phyloP scores from a whole-genome alignment of 2,113 vertebrate genomes.

The Gambusia holbrooki region DNA sequence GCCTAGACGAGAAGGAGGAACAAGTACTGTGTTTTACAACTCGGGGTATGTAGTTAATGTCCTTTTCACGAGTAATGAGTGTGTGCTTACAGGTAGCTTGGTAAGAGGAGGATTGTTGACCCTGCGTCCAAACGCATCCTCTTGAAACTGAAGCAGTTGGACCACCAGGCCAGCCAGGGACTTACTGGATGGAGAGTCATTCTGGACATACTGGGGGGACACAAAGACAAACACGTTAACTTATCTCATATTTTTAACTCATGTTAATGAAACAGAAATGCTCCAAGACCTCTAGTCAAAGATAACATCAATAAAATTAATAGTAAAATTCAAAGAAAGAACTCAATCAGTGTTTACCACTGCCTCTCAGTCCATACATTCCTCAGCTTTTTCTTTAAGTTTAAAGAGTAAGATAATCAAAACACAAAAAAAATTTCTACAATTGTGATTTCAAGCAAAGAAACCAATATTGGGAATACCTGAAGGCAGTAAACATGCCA shows the following conservation, averaged over 20 bases:
- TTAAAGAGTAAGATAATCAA: background rate
- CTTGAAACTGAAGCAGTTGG: constrained; percentile 97
- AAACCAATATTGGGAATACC: too few relatives aligned
- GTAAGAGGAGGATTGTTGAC: constrained; percentile 98
- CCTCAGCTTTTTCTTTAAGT: background rate
- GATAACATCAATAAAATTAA: too few relatives aligned
- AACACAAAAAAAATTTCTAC: too few relatives aligned
- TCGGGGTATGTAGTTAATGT: too few relatives aligned
- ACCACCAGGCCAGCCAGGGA: constrained; percentile 91
- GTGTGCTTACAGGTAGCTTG: constrained; percentile 91
- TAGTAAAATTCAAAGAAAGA: too few relatives aligned
- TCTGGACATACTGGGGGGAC: constrained; percentile 88
- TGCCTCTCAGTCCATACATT: background rate
- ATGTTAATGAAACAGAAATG: background rate
- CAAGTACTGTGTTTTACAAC: background rate
- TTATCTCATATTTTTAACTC: background rate
- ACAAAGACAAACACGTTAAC: background rate
- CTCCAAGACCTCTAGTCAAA: background rate
- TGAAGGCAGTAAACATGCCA: too few relatives aligned
- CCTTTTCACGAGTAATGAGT: background rate
- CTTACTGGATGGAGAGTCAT: constrained; percentile 96
- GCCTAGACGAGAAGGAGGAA: constrained; percentile 78
- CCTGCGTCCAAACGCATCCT: constrained; percentile 96
- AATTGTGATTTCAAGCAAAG: too few relatives aligned
- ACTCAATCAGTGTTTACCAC: too few relatives aligned